phyloP scores from a whole-genome alignment of 2,888 invertebrate genomes.

The Bhutanitis thaidina region DNA sequence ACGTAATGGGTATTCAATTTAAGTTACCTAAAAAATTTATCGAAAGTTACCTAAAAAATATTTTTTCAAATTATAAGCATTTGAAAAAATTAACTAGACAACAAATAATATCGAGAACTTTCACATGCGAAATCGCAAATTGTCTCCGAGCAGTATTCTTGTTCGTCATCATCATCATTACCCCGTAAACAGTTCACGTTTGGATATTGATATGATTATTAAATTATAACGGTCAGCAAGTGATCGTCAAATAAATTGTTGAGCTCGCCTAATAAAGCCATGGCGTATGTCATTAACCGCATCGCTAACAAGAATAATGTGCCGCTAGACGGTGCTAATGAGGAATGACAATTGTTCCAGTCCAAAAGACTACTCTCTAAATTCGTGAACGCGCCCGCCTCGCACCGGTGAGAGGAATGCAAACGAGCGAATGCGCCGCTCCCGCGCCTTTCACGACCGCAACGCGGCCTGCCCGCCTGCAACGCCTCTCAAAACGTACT shows the following conservation, averaged over 20 bases:
- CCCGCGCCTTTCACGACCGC: slow-evolving; percentile 44
- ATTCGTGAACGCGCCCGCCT: slow-evolving; percentile 36
- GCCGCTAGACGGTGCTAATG: slow-evolving; percentile 56
- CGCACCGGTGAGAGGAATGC: slow-evolving; percentile 60
- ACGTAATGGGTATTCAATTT: no score
- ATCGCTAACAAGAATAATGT: slow-evolving; percentile 35
- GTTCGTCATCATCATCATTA: no score
- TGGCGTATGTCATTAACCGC: slow-evolving; percentile 30
- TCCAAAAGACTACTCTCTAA: slow-evolving; percentile 48
- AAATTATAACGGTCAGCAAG: no score
- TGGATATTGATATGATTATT: no score
- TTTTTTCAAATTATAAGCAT: no score
- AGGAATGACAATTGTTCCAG: slow-evolving; percentile 60
- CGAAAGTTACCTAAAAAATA: no score
- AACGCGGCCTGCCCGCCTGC: slow-evolving; percentile 10
- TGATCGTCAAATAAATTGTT: neutral
- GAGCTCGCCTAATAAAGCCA: slow-evolving; percentile 9
- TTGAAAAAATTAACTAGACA: no score
- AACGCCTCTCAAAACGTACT: slow-evolving; percentile 10
- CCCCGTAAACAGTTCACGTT: no score
- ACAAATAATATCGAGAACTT: no score
- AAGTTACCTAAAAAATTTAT: no score
- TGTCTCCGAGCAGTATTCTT: no score
- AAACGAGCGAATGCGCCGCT: slow-evolving; percentile 40
- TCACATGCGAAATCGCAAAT: no score